Conservation (phyloP, 2,888 invertebrate species). For the Sipunculus nudus region DNA sequence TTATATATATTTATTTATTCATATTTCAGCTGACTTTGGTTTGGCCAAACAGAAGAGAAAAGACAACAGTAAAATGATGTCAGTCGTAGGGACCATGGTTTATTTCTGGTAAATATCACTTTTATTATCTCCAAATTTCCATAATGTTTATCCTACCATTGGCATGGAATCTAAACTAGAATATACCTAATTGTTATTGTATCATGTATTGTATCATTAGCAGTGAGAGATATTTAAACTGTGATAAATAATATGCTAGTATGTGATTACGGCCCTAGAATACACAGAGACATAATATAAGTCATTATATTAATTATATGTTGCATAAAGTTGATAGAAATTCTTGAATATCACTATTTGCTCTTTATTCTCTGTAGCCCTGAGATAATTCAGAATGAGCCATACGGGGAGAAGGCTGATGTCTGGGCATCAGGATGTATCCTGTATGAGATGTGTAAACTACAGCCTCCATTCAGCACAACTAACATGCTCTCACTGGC, state of each 20-base stretch:
- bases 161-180: background rate
- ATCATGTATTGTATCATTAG: background rate
- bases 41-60: conserved; percentile 67
- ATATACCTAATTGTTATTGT: background rate
- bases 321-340: background rate
- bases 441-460: conserved; percentile 67
- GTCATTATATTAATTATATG: background rate
- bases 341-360: background rate
- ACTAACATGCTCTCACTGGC: conserved; percentile 61
- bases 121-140: background rate
- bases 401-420: conserved; percentile 68
- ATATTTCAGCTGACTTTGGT: conserved; percentile 67
- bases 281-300: background rate
- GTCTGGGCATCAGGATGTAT: conserved; percentile 69
- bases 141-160: background rate
- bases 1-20: too few species aligned
- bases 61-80: conserved; percentile 66
- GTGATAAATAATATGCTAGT: background rate
- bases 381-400: conserved; percentile 67
- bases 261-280: background rate
- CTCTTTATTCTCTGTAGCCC: conserved; percentile 53
- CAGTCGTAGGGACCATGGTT: conserved; percentile 67
- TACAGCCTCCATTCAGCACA: conserved; percentile 66
- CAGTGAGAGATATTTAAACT: background rate
- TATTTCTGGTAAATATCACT: conserved; percentile 65